Conservation (phyloP, 2,888 invertebrate genomes). For the Mimachlamys varia region DNA sequence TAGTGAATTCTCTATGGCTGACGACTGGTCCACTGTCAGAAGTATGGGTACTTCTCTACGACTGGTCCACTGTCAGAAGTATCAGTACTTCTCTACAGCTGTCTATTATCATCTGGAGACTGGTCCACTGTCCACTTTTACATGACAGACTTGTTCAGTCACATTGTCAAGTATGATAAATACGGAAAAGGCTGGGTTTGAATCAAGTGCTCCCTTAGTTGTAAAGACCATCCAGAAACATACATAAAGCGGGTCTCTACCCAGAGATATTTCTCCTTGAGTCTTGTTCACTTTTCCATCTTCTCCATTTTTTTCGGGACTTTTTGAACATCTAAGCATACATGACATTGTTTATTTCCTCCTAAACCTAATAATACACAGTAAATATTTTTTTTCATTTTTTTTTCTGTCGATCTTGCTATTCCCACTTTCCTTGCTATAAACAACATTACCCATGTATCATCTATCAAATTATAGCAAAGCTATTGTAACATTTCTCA, state of each 20-base stretch:
- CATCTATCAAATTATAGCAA: not conserved
- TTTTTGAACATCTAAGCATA: not conserved
- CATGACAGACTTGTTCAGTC: not conserved
- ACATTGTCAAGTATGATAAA: not conserved
- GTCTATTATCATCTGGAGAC: not conserved
- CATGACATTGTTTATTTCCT: not conserved
- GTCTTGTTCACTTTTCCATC: not conserved
- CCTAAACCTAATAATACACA: not conserved
- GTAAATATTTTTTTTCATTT: not conserved
- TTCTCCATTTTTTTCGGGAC: not conserved
- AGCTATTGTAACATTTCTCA: not conserved
- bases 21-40: too few species aligned
- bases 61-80: too few species aligned
- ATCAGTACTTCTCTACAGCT: too few species aligned
- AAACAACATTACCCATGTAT: not conserved
- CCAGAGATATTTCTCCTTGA: not conserved
- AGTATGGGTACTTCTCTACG: too few species aligned
- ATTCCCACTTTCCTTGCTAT: not conserved
- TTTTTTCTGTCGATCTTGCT: not conserved
- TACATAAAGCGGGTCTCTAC: not conserved
- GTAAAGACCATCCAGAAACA: not conserved
- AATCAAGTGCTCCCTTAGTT: not conserved
- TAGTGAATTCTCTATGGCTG: too few species aligned
- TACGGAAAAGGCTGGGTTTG: not conserved
- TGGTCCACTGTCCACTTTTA: not conserved